phyloP scores from a whole-genome alignment of 2,888 invertebrate genomes.

The Euzophera pinguis region DNA sequence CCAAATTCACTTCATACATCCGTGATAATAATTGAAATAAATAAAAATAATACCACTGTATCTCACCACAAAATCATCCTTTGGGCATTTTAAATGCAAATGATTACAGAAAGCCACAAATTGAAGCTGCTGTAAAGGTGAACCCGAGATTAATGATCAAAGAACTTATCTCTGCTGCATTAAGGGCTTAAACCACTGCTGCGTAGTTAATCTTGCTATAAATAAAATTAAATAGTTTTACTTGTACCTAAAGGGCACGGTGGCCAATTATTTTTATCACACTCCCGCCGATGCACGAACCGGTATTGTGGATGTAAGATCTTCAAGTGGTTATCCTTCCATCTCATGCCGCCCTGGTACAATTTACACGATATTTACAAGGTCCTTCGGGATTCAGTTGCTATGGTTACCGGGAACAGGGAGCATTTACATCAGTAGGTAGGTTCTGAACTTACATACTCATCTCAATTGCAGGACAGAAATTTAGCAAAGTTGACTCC shows the following conservation, averaged over 20 bases:
- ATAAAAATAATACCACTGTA: neutral
- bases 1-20: neutral
- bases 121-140: neutral
- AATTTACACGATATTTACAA: slow-evolving; percentile 67
- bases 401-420: slow-evolving; percentile 26
- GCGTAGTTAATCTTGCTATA: slow-evolving; percentile 39
- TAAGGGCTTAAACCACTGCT: slow-evolving; percentile 28
- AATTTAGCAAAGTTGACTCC: no score
- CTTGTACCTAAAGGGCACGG: slow-evolving; percentile 39
- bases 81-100: slow-evolving; percentile 4
- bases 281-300: slow-evolving; percentile 22
- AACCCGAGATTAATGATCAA: slow-evolving; percentile 30
- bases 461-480: no score
- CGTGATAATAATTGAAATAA: neutral
- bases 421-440: neutral
- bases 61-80: slow-evolving; percentile 3
- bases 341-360: slow-evolving; percentile 55
- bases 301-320: slow-evolving; percentile 20
- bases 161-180: slow-evolving; percentile 32
- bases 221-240: slow-evolving; percentile 42
- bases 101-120: slow-evolving; percentile 12
- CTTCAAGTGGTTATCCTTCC: slow-evolving; percentile 27
- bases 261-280: slow-evolving; percentile 48
- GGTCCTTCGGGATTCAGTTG: slow-evolving; percentile 49
- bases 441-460: no score